A percentile compares a stretch with the other conserved stretches of the same genome.
Conservation (phyloP, 2,113 vertebrate genomes). For the Pseudopodoces humilis region DNA sequence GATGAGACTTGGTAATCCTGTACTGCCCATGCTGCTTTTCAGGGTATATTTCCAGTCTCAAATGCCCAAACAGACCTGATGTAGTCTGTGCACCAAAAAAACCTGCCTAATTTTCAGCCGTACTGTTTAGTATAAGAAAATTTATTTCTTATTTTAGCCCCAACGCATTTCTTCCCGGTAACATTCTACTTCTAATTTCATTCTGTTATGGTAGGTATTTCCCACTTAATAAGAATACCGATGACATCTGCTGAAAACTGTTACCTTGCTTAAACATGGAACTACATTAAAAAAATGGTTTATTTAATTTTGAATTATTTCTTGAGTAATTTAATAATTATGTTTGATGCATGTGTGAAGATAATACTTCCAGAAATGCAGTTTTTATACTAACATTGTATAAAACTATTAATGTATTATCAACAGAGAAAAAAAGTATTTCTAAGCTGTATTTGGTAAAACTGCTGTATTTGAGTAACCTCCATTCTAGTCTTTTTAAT, state of each 20-base stretch:
- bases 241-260: background rate
- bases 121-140: background rate
- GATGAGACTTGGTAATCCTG: background rate
- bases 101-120: background rate
- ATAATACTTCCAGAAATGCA: background rate
- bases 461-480: background rate
- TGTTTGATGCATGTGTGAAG: background rate
- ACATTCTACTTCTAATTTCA: background rate
- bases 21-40: background rate
- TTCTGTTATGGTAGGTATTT: background rate
- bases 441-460: conserved; percentile 10
- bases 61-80: background rate
- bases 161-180: background rate
- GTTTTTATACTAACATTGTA: background rate
- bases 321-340: conserved; percentile 4
- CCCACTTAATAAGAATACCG: background rate
- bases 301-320: background rate
- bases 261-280: background rate
- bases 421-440: background rate
- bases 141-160: background rate
- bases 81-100: background rate
- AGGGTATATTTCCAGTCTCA: background rate
- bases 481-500: background rate
- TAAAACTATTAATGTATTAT: conserved; percentile 4
- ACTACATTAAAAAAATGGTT: background rate